Evolutionary conservation across 2,888 invertebrate species (phyloP), one percentile per base, ranked within the genome.

Genomic region (Ceratothoa steindachneri): DNA sequence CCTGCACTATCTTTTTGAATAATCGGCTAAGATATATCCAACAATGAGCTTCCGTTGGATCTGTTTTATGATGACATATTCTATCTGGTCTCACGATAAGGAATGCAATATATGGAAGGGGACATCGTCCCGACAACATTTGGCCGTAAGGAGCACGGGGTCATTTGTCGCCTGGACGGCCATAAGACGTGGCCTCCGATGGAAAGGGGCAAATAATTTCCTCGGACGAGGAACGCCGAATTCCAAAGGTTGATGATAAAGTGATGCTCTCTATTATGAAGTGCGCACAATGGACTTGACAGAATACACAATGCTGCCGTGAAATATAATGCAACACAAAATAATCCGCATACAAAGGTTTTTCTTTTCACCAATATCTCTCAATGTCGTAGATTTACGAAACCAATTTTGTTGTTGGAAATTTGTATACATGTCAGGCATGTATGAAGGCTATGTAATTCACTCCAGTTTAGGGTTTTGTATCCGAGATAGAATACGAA

Each of bases 1-100:
- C 24, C 24, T 60, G 60, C 22, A 24, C 60, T 60, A 60, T 60
- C 2, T 60, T 4, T 60, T 60, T 60, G 60, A 60, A 60, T 60
- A 60, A 60, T 60, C 60, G 60, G 60, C 60, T 60, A 60, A 60
- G 60, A 60, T 60, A 60, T 60, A 60, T 60, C 60, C 60, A 60
- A 60, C 60, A 60, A 60, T 60, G 60, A 60, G 60, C 60, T 60
- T 60, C 60, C 60, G 60, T 60, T 60, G 60, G 60, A 60, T 60
- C 60, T 60, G 24, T 60, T 60, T 60, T 60, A 60, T 55, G 55
- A 60, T 60, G 55, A 55, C 60, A 24, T 60, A 7, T 60, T 60
- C 60, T 60, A 60, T 60, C 60, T 60, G 60, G 22, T 60, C 27
- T 60, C 60, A 60, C 60, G 60, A 60, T 60, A 60, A 60, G 60